Percentiles rank a stretch among this genome's conserved stretches.
phyloP scores from a whole-genome alignment of 2,113 vertebrate genomes.

The Amblyornis subalaris region DNA sequence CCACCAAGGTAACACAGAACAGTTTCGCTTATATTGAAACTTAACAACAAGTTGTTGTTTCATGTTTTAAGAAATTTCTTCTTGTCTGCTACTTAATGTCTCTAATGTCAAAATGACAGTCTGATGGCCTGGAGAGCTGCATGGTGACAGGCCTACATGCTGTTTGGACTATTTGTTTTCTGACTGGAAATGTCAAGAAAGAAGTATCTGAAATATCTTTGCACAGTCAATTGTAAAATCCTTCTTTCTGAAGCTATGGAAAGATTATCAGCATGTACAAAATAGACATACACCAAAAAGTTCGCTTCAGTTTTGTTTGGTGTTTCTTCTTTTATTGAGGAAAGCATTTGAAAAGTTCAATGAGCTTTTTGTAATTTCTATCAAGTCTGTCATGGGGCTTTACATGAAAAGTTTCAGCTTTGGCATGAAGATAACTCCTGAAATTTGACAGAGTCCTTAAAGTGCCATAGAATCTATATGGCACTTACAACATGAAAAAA shows the following conservation, averaged over 20 bases:
- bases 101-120: not conserved
- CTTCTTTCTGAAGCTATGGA: not conserved
- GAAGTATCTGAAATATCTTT: not conserved
- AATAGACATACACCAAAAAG: not conserved
- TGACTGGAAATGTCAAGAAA: not conserved
- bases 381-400: not conserved
- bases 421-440: not conserved
- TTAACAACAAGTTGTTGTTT: not conserved
- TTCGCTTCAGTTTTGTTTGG: not conserved
- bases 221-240: not conserved
- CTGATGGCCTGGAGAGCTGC: not conserved
- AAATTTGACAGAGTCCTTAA: not conserved
- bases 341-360: not conserved
- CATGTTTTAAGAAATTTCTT: not conserved
- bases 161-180: not conserved
- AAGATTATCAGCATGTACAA: not conserved
- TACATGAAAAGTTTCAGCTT: not conserved
- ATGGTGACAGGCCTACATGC: not conserved
- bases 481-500: not conserved
- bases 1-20: conserved; percentile 78
- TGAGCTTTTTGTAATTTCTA: not conserved
- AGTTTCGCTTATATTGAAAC: not conserved
- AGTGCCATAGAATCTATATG: not conserved
- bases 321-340: rapidly evolving
- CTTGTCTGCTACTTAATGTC: not conserved